Evolutionary conservation across 2,113 vertebrate genomes (phyloP).

Genomic region (Heterocephalus glaber): DNA sequence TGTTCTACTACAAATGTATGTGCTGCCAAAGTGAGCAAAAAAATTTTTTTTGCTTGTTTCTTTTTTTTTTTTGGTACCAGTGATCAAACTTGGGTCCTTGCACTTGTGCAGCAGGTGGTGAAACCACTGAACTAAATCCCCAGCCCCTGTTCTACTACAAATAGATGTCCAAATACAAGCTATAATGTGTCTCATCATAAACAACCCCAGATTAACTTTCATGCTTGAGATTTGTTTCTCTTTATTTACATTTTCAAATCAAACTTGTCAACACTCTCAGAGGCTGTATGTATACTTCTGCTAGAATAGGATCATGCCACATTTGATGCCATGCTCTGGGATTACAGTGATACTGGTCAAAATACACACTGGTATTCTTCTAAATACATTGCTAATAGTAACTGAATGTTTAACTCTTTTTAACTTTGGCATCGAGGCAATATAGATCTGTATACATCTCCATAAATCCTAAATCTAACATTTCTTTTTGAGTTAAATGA

Average conservation of each 20-base stretch:
- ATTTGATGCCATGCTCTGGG: neutral
- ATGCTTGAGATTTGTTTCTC: neutral
- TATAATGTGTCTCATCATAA: neutral
- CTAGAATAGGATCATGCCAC: neutral
- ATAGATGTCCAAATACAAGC: neutral
- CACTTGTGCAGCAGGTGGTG: no score
- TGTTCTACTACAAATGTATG: no score
- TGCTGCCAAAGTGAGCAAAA: no score
- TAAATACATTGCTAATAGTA: neutral
- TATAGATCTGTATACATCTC: neutral
- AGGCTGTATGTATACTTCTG: neutral
- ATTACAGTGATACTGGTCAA: neutral
- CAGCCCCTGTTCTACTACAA: no score
- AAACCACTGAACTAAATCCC: no score
- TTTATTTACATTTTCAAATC: neutral
- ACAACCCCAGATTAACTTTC: neutral
- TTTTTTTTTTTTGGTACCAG: no score
- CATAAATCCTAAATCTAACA: neutral
- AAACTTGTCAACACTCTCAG: neutral
- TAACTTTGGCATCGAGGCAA: neutral
- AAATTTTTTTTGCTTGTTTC: no score
- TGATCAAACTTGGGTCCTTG: no score
- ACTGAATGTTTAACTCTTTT: neutral
- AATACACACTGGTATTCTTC: neutral
- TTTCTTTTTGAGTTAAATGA: slow-evolving; percentile 4